Evolutionary conservation across 2,113 vertebrate species (phyloP), one percentile per base, ranked within the genome.

Genomic region (human): DNA sequence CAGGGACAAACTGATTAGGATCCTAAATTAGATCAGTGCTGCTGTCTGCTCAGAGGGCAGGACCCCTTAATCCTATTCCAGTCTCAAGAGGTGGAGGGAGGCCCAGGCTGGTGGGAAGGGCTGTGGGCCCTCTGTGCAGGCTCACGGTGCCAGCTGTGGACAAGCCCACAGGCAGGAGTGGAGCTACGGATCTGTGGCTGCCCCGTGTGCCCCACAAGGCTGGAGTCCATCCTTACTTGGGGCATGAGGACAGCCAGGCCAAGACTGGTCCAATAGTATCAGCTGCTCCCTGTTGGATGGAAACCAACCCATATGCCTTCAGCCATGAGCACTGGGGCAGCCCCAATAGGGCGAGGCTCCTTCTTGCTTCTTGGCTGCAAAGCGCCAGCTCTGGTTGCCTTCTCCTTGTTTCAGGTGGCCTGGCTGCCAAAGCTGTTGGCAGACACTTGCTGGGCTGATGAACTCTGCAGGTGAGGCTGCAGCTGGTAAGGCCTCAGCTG

Each of bases 21-120:
- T 98, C 99, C 99, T 99, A 99, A 99, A 99, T 99, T 99, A 99
- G 99, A 99, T 99, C 99, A 98, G 98, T 98, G 98, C 98, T 98
- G 1, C 98, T 99, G 98, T 99, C 99, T 98, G 98, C 99, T 99
- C 98, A 98, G 98, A 99, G 99, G 99, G 98, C 98, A 99, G 97
- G 99, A 98, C 98, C 99, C 99, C 98, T 99, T 99, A 98, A 99
- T 99, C 99, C 98, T 98, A 97, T 99, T 99, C 99, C 98, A 98
- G 59, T 89, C 92, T 17, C 3, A 13, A 30, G 43, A 45, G 45
- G 20, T 16, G 8, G 23, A 18, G 18, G 48, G 70, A 52, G 73
- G 78, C 23, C 35, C 20, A 25, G 45, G 61, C 17, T 20, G 38
- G 3, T 2, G 17, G 70, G 32, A n/a, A 6, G 32, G 57, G 35